These are phyloP conservation scores for Anolis sagrei DNA, from an alignment of 2,113 vertebrate species.

Conservation along the genomic window DNA sequence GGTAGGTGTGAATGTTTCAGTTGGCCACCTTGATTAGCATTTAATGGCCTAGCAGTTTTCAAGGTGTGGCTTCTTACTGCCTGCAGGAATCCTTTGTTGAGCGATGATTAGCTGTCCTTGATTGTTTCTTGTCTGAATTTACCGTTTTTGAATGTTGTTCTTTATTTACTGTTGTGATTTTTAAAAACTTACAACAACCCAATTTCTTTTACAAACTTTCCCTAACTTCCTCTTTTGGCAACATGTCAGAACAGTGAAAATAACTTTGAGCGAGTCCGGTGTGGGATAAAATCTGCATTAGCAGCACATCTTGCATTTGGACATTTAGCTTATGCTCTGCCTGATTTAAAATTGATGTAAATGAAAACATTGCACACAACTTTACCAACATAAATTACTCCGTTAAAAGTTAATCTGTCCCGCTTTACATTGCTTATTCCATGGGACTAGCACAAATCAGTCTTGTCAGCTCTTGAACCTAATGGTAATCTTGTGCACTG, in stretches of 20 bases:
- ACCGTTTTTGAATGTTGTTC: too few relatives aligned
- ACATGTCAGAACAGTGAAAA: background rate
- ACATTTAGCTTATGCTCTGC: background rate
- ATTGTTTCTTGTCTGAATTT: too few relatives aligned
- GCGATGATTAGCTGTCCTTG: too few relatives aligned
- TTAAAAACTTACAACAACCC: too few relatives aligned
- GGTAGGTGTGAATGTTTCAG: too few relatives aligned
- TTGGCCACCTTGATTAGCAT: too few relatives aligned
- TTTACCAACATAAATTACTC: background rate
- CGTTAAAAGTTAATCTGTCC: background rate
- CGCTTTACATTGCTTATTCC: background rate
- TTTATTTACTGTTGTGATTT: too few relatives aligned
- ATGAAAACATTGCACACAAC: background rate
- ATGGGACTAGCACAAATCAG: background rate
- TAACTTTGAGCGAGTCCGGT: background rate
- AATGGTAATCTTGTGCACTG: background rate
- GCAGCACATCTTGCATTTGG: background rate
- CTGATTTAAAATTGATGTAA: background rate
- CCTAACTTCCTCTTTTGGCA: background rate
- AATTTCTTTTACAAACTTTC: too few relatives aligned
- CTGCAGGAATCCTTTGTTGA: too few relatives aligned
- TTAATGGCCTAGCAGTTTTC: too few relatives aligned
- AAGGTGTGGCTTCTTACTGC: too few relatives aligned
- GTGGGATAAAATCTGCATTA: background rate
- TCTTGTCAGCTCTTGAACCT: background rate